These are phyloP conservation scores for Allolobophora icterica DNA, from an alignment of 2,888 invertebrate genomes.

Conservation along the genomic window DNA sequence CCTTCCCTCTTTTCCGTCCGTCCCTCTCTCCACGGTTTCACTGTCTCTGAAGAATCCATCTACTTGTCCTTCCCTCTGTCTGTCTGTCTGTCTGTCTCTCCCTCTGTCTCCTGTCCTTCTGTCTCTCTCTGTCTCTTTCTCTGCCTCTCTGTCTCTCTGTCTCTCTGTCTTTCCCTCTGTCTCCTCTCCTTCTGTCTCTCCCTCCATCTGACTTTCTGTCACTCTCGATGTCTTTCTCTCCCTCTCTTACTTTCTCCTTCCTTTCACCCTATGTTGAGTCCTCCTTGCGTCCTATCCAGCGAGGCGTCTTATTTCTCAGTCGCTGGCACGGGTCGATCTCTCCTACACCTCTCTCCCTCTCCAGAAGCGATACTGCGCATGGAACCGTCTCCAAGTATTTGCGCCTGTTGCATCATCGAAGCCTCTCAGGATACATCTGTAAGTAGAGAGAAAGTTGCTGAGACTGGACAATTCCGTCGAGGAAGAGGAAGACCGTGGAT, in stretches of 20 bases:
- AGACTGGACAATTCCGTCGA: not conserved
- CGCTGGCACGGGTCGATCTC: not conserved
- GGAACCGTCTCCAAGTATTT: not conserved
- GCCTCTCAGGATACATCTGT: not conserved
- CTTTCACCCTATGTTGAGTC: not conserved
- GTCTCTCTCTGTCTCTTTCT: not conserved
- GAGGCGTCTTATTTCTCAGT: not conserved
- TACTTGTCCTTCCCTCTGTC: no score
- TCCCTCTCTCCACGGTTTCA: no score
- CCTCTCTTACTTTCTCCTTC: not conserved
- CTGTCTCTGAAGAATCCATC: no score
- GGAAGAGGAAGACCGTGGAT: not conserved
- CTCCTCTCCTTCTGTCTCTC: not conserved
- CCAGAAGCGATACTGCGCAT: not conserved
- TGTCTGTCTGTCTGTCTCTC: no score
- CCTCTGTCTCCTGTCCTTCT: no score
- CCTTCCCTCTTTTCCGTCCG: no score
- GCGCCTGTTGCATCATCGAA: not conserved
- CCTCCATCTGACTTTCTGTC: not conserved
- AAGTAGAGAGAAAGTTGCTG: not conserved
- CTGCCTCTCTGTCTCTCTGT: not conserved
- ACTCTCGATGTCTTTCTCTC: not conserved
- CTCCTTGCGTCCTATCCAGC: not conserved
- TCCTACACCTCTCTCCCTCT: not conserved
- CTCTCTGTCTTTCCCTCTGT: not conserved